Base-by-base conservation (phyloP, 2,888 invertebrate genomes). In the Dasysyrphus albostriatus region DNA sequence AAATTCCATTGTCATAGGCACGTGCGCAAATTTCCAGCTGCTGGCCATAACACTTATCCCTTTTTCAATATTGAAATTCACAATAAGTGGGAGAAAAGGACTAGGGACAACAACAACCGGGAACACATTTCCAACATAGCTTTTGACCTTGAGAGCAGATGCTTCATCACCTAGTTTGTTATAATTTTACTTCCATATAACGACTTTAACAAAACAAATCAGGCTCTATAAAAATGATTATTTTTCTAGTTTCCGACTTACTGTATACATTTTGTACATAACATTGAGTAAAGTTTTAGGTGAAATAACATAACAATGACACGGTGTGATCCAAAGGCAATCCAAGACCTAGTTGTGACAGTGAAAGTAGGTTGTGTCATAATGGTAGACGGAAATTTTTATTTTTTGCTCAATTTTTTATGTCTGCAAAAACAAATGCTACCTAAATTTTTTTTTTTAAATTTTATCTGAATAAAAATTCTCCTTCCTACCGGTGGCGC, bases 21-120 rank as follows among this genome's bases (percentile, higher is more conserved):
- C 85, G 85, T 78, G 85, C 16, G 58, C 67, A 63, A 65, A 67
- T 74, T 74, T 65, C 63, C 85, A 85, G 85, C 85, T 85, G 74
- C 82, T 82, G 69, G 12, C 37, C 74, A 39, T 47, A 59, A 59
- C 54, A 39, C 34, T 24, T 69, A 6, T 39, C 39, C 59, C 49
- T 58, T 51, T 56, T 61, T 44, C 24, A 1, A 54, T 42, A 59
- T 65, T 39, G 14, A 37, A 70, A 65, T 29, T 61, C 54, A 42
- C 44, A 42, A 29, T 19, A 16, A 63, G 16, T 44, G 44, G n/a
- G 9, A 65, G 32, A 67, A 10, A 24, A 75, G 63, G 39, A 58
- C 47, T 73, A 16, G 29, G 29, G 54, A 54, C 8, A 16, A 19
- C 47, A 56, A 47, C 19, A 49, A 12, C 2, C 24, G 51, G 16